Base-by-base conservation (phyloP, 2,888 invertebrate genomes). In the Acrobasis repandana region DNA sequence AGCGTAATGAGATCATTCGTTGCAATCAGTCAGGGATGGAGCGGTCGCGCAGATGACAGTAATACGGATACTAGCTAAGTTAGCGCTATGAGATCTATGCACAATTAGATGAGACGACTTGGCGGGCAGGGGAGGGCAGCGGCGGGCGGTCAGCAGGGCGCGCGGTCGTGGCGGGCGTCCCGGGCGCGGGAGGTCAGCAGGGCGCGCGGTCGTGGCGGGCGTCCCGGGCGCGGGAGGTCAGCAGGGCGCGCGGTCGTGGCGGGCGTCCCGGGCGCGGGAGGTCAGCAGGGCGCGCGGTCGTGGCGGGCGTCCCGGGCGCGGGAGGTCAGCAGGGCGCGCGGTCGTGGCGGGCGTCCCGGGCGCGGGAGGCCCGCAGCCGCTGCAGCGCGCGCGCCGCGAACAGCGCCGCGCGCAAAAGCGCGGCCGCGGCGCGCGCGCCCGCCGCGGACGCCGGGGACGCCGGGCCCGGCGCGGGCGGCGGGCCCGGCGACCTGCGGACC, bases 401-500 rank as follows among this genome's bases (percentile, higher is more conserved):
- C 46, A 56, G 61, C 65, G 61, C 63, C 63, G n/a, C 63, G 63
- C 66, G 61, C 60, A 38, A 58, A 65, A 61, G 67, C 63, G 67
- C 67, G 65, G 61, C 62, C 56, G 48, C 38, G 58, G 64, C 59
- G n/a, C 51, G 58, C 58, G 52, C 60, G 48, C 34, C 34, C 60
- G 63, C 4, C 28, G 28, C 4, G n/a, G n/a, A n/a, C n/a, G n/a
- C 64, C 48, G 38, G 28, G 54, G 48, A 52, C 63, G 47, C 54
- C 34, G 54, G 38, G 54, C 11, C 58, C 14, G 46, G 18, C 58
- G 49, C 59, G 18, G 52, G 58, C 43, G 61, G 58, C 63, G 56
- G 51, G n/a, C n/a, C n/a, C 62, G 51, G 47, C 16, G 60, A 34
- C 28, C 60, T 46, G 38, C 38, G 4, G 28, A 38, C 38, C 38